Evolutionary conservation across 2,888 invertebrate genomes (phyloP).

Genomic region (Synergus itoensis): DNA sequence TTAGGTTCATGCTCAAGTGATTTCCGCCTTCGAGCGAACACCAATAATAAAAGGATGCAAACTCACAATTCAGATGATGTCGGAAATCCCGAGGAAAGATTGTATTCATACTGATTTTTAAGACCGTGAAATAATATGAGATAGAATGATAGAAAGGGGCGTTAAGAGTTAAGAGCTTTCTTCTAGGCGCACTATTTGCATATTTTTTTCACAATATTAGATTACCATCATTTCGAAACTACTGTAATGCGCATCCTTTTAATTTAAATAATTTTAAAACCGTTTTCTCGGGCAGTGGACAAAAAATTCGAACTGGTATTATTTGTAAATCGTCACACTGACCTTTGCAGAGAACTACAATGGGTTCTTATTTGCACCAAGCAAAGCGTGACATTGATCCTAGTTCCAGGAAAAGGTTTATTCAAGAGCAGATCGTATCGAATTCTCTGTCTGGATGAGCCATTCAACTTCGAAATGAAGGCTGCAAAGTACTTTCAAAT

Average conservation of each 20-base stretch:
- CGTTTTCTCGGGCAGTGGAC: background rate
- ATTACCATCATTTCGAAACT: no score
- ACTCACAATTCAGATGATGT: conserved; percentile 2
- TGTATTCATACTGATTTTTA: background rate
- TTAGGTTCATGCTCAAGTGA: background rate
- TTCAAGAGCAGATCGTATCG: conserved; percentile 15
- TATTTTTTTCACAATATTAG: no score
- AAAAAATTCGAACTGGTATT: conserved; percentile 17
- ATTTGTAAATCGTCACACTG: background rate
- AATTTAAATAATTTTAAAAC: background rate
- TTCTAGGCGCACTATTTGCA: background rate
- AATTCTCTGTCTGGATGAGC: conserved; percentile 3
- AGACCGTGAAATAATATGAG: background rate
- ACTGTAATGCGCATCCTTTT: no score
- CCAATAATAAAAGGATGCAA: background rate
- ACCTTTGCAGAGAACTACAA: conserved; percentile 22
- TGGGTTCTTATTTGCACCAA: conserved; percentile 16
- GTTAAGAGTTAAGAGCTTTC: background rate
- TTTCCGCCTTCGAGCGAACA: background rate
- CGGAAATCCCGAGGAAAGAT: background rate
- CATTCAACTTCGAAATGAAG: background rate
- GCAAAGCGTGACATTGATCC: conserved; percentile 32
- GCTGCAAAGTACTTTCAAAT: background rate
- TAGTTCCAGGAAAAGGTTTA: conserved; percentile 23
- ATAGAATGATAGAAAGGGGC: background rate